Base-by-base conservation (phyloP, 1,140 invertebrate species). In the Bombus turneri region DNA sequence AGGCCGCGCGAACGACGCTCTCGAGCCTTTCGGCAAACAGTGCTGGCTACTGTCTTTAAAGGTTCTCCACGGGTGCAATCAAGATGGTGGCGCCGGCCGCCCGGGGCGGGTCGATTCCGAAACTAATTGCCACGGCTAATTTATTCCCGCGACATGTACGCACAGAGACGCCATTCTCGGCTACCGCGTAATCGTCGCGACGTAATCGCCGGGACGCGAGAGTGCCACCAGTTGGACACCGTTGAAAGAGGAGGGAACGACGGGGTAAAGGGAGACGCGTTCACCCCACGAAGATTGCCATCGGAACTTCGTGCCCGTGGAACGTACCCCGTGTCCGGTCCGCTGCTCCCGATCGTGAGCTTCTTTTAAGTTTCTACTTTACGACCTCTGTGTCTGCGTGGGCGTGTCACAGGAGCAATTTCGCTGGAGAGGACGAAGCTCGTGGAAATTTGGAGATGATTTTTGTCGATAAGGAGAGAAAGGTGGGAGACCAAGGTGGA, bases 61-160 rank as follows among this genome's bases (percentile, higher is more conserved):
- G 87, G 85, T 92, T 93, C 87, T 91, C 88, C 80, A 71, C 78
- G 83, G 72, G 83, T 79, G 91, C 89, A 94, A 95, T 95, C 95
- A 95, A 95, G 95, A 95, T 95, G 95, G 94, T 95, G 94, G 94
- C 93, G 94, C 93, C 93, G 94, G 92, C 93, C 93, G 94, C 93
- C 93, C 93, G 93, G 88, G 91, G 91, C 93, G 86, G 93, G 91
- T 92, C 94, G 93, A 94, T 94, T 93, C 93, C 93, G 87, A 94
- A 95, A 95, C 95, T 95, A 95, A 95, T 95, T 95, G 94, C 94
- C 90, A 91, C 92, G 94, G 93, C 93, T 95, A 95, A 95, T 95
- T 95, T 95, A 95, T 95, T 92, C 93, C 90, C 91, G 93, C 94
- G 94, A 94, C 94, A 94, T 94, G 86, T 91, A 91, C 90, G 92